phyloP scores from a whole-genome alignment of 1,140 invertebrate species.

The Aphis craccivora region DNA sequence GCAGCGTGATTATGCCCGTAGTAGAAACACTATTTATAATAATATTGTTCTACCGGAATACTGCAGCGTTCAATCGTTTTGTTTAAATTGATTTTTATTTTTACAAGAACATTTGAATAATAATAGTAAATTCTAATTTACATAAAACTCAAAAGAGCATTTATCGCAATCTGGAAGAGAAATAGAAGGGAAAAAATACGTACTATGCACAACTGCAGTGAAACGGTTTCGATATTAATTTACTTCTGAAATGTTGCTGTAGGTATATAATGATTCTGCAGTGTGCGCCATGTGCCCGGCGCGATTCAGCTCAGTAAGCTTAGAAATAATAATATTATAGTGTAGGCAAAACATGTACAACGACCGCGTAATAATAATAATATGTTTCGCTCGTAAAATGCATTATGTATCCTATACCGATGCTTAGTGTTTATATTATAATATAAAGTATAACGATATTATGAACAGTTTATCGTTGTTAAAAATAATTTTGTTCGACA shows the following conservation, averaged over 20 bases:
- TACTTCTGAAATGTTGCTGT: neutral
- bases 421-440: neutral
- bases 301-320: neutral
- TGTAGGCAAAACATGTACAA: neutral
- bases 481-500: neutral
- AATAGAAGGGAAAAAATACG: neutral
- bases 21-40: constrained; percentile 5
- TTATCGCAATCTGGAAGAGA: neutral
- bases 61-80: neutral
- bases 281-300: neutral
- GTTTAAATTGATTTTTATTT: constrained; percentile 20
- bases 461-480: neutral
- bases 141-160: constrained; percentile 25
- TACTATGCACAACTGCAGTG: neutral
- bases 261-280: neutral
- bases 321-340: neutral
- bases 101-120: constrained; percentile 6
- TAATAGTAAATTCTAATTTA: neutral
- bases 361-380: neutral
- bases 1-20: neutral
- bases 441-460: neutral
- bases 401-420: neutral
- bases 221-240: neutral
- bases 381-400: neutral
- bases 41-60: constrained; percentile 25